Evolutionary conservation across 2,797 vertebrate genomes (phyloP), one percentile per base, ranked within the genome.

Genomic region (Rhinichthys osculus): DNA sequence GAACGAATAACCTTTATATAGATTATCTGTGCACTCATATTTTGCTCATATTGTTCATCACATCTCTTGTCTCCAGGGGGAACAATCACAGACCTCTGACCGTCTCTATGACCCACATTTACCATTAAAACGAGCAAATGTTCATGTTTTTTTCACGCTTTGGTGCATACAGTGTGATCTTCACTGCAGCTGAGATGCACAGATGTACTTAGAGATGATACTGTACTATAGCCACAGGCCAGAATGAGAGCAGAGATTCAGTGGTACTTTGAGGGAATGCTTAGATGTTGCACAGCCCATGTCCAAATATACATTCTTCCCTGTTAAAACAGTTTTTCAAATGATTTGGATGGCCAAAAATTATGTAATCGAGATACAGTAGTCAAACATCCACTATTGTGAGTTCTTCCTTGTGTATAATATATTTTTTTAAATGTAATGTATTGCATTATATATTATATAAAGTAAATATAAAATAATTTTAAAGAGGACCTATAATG

Each of bases 141-240:
- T 72, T 57, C 66, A 69, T 73, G 50, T 71, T 70, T 86, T 44
- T 47, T 47, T 82, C 13, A 71, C 4, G 73, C 57, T 64, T 78
- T 79, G 44, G 27, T 70, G 52, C 67, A 84, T 70, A 71, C 79
- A 50, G 78, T 76, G 21, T 66, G 66, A 73, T 78, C 44, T 79
- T 78, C 30, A 27, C n/a, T 16, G 81, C 78, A 87, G 86, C 83
- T 90, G 83, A 72, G 84, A 70, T 73, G 57, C 76, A 54, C 89
- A 90, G 85, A 90, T 90, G 85, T 82, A 52, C 80, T 19, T 76
- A 52, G 64, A 73, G 38, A 72, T 44, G 83, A 87, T 85, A 62
- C 67, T 44, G 57, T 62, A 72, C 62, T 62, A 59, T 54, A 8
- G 79, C 87, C 81, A 66, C 33, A 76, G 83, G 87, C 77, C 42